phyloP scores from a whole-genome alignment of 2,888 invertebrate species.

The Amaurobius ferox region DNA sequence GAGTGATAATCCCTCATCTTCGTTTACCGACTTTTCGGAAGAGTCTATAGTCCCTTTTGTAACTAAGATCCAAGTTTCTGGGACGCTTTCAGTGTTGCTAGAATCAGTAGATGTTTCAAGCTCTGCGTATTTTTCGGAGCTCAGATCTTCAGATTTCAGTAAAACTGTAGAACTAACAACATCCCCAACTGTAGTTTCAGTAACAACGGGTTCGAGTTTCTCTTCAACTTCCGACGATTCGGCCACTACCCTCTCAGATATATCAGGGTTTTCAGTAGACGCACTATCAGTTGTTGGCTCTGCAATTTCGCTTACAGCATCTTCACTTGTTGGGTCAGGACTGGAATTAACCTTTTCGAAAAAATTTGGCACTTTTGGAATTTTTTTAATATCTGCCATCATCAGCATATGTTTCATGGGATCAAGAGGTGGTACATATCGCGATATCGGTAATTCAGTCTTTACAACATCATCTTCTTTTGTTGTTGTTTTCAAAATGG shows the following conservation, averaged over 20 bases:
- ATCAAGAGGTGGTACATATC: slow-evolving; percentile 58
- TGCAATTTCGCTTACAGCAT: background rate
- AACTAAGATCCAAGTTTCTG: too few species aligned
- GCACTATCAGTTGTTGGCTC: background rate
- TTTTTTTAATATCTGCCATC: slow-evolving; percentile 32
- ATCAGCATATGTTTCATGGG: slow-evolving; percentile 58
- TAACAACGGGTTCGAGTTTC: background rate
- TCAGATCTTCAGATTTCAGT: background rate
- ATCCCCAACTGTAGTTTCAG: background rate
- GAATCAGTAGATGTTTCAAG: background rate
- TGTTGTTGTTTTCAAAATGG: background rate
- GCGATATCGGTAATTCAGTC: slow-evolving; percentile 5
- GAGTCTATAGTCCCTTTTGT: too few species aligned
- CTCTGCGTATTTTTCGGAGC: background rate
- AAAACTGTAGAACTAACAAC: background rate
- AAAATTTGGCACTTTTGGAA: background rate
- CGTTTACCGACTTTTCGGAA: background rate
- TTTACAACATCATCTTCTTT: background rate
- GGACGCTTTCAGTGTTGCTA: background rate
- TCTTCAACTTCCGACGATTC: background rate
- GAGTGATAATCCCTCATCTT: background rate
- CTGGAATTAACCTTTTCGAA: background rate
- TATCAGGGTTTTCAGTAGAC: background rate
- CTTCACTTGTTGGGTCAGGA: background rate
- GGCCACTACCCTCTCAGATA: background rate